Evolutionary conservation across 2,888 invertebrate species (phyloP).

Genomic region (Cephus sareptanus): DNA sequence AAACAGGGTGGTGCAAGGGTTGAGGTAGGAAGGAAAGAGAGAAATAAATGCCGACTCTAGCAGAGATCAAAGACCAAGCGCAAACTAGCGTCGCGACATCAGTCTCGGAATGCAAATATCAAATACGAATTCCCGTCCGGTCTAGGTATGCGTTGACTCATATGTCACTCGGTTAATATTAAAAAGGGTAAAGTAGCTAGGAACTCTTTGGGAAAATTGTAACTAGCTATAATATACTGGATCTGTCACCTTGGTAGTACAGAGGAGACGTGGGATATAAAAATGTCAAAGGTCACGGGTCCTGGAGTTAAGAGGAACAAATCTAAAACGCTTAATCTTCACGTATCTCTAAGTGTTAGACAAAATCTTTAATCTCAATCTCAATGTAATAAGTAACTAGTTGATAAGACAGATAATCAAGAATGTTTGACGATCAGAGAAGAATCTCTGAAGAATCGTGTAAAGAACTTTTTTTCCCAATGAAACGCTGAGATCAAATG

Average conservation of each 20-base stretch:
- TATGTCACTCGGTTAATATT: background rate
- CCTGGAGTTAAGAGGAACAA: background rate
- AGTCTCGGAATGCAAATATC: background rate
- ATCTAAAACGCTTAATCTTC: background rate
- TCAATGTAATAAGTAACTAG: slow-evolving; percentile 3
- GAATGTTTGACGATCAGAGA: background rate
- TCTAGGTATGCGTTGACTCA: background rate
- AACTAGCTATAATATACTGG: background rate
- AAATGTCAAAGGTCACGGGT: background rate
- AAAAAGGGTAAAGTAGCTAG: background rate
- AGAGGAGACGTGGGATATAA: background rate
- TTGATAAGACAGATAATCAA: background rate
- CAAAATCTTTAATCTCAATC: background rate
- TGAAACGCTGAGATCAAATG: too few species aligned
- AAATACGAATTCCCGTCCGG: background rate
- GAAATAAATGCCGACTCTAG: slow-evolving; percentile 13
- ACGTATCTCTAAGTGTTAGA: slow-evolving; percentile 7
- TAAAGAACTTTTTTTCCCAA: background rate
- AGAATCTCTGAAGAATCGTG: background rate
- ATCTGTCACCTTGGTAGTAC: background rate
- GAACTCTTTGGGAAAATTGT: background rate
- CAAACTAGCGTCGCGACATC: background rate
- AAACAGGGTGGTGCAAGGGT: slow-evolving; percentile 2
- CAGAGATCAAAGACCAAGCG: slow-evolving; percentile 24
- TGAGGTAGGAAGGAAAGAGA: slow-evolving; percentile 12